These are phyloP conservation scores for Gephyroberyx darwinii DNA, from an alignment of 2,797 vertebrate genomes.

Conservation along the genomic window DNA sequence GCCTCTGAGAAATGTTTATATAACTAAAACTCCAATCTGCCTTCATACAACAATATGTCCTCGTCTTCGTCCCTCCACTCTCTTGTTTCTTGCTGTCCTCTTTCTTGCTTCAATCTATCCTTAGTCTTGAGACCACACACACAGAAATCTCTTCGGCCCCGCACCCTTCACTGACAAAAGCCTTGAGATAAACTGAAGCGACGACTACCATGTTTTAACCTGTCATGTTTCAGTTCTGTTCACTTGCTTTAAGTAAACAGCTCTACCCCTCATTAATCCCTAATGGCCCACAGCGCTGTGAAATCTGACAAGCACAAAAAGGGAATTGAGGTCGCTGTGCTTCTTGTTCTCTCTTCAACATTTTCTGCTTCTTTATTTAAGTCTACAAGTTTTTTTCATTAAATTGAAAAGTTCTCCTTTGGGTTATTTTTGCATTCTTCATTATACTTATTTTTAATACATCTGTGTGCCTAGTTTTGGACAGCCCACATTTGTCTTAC, in stretches of 20 bases:
- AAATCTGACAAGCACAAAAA: slow-evolving; percentile 49
- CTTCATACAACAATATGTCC: neutral
- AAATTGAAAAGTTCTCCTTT: too few species aligned
- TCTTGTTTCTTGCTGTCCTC: slow-evolving; percentile 20
- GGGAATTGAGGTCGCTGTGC: slow-evolving; percentile 27
- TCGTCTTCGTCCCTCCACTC: slow-evolving; percentile 33
- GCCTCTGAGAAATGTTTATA: neutral
- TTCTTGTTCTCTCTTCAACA: slow-evolving; percentile 19
- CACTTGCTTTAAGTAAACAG: slow-evolving; percentile 69
- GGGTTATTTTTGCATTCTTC: neutral
- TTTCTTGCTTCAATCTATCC: slow-evolving; percentile 16
- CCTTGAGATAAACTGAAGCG: slow-evolving; percentile 61
- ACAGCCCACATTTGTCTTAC: too few species aligned
- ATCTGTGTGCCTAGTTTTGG: too few species aligned
- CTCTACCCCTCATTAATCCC: slow-evolving; percentile 64
- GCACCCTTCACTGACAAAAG: slow-evolving; percentile 58
- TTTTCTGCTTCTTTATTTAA: neutral
- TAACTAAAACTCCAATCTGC: slow-evolving; percentile 11
- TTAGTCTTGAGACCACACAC: slow-evolving; percentile 51
- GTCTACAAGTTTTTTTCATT: too few species aligned
- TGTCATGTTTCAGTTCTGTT: slow-evolving; percentile 63
- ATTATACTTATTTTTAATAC: neutral
- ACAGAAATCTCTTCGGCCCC: slow-evolving; percentile 38
- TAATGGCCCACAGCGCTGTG: slow-evolving; percentile 25
- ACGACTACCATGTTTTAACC: slow-evolving; percentile 64